phyloP scores from a whole-genome alignment of 2,113 vertebrate species.

The Porphyrio hochstetteri region DNA sequence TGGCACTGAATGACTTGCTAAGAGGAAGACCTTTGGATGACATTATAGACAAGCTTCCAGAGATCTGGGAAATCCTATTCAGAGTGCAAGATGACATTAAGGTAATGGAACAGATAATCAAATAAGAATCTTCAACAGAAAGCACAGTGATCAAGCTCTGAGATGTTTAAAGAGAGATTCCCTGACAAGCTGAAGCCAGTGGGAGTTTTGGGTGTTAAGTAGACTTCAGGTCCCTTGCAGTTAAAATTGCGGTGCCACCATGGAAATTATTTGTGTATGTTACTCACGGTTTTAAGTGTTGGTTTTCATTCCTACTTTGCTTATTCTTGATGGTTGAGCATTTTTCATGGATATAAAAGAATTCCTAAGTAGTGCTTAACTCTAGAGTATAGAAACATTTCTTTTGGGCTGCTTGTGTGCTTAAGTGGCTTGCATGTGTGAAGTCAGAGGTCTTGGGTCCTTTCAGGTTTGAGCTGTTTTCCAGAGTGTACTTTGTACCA shows the following conservation, averaged over 20 bases:
- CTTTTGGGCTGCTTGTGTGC: background rate
- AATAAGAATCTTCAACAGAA: background rate
- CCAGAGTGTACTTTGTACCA: background rate
- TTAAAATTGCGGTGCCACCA: background rate
- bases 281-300: background rate
- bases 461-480: background rate
- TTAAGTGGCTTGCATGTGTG: background rate
- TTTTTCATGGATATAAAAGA: background rate
- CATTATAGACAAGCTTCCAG: conserved; percentile 88
- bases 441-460: background rate
- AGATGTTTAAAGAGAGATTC: background rate
- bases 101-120: conserved; percentile 68
- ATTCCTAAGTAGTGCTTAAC: background rate
- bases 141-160: background rate
- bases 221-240: background rate
- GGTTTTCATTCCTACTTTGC: background rate
- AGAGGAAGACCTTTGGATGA: conserved; percentile 92
- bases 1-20: conserved; percentile 93
- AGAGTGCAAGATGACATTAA: conserved; percentile 99
- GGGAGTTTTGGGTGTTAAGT: background rate
- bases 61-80: conserved; percentile 97
- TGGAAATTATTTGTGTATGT: background rate
- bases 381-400: background rate
- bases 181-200: background rate
- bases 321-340: background rate